Evolutionary conservation across 1,140 invertebrate genomes (phyloP).

Genomic region (Macrostomum lignano): DNA sequence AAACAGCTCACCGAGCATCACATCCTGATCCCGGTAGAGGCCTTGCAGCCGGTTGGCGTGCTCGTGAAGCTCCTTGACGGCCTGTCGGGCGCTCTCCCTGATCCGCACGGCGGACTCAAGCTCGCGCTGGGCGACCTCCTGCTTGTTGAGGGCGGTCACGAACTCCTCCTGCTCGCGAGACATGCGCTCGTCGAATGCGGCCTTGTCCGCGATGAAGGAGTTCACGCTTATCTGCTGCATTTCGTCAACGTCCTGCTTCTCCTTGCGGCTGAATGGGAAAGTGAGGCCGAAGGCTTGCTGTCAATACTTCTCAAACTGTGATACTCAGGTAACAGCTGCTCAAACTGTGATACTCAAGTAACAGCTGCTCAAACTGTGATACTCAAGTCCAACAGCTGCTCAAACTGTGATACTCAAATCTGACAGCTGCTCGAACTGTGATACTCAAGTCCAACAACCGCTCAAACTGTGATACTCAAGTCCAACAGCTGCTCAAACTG

Average conservation of each 20-base stretch:
- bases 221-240: slow-evolving; percentile 18
- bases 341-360: no score
- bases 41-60: slow-evolving; percentile 29
- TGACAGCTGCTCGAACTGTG: no score
- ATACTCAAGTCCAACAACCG: no score
- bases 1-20: slow-evolving; percentile 31
- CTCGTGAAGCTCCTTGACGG: slow-evolving; percentile 22
- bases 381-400: no score
- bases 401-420: no score
- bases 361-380: no score
- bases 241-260: slow-evolving; percentile 25
- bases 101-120: slow-evolving; percentile 15
- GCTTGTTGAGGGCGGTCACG: slow-evolving; percentile 27
- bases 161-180: slow-evolving; percentile 29
- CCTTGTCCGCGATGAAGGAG: slow-evolving; percentile 21
- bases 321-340: no score
- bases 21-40: slow-evolving; percentile 32
- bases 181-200: slow-evolving; percentile 17
- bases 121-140: slow-evolving; percentile 25
- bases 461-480: no score
- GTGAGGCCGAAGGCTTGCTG: background rate
- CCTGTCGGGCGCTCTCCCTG: slow-evolving; percentile 20
- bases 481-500: no score
- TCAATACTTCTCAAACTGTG: no score
- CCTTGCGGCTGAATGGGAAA: slow-evolving; percentile 22